A percentile compares a stretch with the other conserved stretches of the same genome.
Evolutionary conservation across 2,888 invertebrate species (phyloP).

Genomic region (Lasioglossum lativentre): DNA sequence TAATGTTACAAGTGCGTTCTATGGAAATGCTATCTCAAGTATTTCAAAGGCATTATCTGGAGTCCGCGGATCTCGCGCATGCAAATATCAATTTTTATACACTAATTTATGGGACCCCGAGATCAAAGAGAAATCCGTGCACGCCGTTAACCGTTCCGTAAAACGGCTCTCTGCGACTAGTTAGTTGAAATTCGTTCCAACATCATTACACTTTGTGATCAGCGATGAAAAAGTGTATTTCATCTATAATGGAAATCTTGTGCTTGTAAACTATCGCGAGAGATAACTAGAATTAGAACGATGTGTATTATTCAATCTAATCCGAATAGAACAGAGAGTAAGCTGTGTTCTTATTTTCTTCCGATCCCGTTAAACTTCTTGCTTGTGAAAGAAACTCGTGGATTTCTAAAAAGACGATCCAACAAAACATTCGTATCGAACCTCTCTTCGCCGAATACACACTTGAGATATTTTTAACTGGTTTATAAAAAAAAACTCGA

Average conservation of each 20-base stretch:
- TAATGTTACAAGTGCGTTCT: not conserved
- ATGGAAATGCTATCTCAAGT: not conserved
- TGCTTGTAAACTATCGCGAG: not conserved
- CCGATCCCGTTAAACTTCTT: not conserved
- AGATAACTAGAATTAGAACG: not conserved
- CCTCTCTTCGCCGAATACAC: not conserved
- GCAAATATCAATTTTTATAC: conserved; percentile 6
- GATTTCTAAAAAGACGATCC: not conserved
- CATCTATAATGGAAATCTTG: not conserved
- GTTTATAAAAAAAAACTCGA: not conserved
- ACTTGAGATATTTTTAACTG: not conserved
- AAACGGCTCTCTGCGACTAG: not conserved
- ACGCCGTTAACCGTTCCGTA: not conserved
- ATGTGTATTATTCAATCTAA: not conserved
- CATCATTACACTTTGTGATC: not conserved
- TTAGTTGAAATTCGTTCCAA: not conserved
- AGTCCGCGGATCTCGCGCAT: not conserved
- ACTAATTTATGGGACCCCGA: not conserved
- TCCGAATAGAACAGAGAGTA: not conserved
- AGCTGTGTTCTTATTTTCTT: not conserved
- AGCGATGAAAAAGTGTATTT: not conserved
- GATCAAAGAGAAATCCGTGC: not conserved
- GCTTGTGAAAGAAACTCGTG: not conserved
- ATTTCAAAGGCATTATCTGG: not conserved
- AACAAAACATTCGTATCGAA: not conserved